These are phyloP conservation scores for Eupithecia centaureata DNA, from an alignment of 2,888 invertebrate species.

Conservation along the genomic window DNA sequence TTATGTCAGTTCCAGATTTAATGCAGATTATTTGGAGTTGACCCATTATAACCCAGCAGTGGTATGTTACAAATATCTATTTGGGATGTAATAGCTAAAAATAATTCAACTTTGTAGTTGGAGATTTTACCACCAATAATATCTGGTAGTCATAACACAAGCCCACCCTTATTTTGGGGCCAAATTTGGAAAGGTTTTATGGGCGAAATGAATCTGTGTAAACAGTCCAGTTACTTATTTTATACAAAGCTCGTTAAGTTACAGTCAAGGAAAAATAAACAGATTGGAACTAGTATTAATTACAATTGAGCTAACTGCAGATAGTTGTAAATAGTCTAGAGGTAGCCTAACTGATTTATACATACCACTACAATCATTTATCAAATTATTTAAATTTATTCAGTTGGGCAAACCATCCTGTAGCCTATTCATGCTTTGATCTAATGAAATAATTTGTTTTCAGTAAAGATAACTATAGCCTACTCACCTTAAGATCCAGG, in stretches of 20 bases:
- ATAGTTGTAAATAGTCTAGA: too few species aligned
- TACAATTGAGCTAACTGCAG: too few species aligned
- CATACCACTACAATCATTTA: background rate
- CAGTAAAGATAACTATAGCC: background rate
- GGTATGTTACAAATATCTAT: background rate
- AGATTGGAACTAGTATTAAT: too few species aligned
- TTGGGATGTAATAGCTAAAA: background rate
- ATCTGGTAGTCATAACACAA: background rate
- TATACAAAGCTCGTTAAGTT: too few species aligned
- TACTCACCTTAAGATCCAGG: constrained; percentile 19
- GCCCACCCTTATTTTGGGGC: too few species aligned
- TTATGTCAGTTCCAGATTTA: background rate
- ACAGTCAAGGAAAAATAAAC: too few species aligned
- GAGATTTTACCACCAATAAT: background rate
- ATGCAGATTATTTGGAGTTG: background rate
- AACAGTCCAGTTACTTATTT: background rate
- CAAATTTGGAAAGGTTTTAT: too few species aligned
- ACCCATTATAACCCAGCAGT: background rate
- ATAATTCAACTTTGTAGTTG: background rate
- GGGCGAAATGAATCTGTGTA: too few species aligned
- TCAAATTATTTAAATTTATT: background rate
- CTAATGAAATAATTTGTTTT: background rate
- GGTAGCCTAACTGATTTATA: too few species aligned
- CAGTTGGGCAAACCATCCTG: background rate
- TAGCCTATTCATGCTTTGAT: background rate